Conservation (phyloP, 1,140 invertebrate species). For the Tetraneura akinire region DNA sequence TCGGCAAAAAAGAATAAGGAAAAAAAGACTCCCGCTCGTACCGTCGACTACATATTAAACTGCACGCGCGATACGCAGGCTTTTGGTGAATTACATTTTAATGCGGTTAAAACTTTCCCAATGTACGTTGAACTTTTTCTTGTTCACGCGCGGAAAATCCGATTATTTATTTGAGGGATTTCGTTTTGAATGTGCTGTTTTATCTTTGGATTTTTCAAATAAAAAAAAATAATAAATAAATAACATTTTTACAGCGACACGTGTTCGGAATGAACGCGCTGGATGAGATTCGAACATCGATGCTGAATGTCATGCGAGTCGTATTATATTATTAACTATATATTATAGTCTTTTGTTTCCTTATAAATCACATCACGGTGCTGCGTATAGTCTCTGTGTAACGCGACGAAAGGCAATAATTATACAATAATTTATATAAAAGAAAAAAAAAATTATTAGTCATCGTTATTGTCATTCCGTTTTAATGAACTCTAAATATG, state of each 20-base stretch:
- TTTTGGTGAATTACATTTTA: conserved; percentile 36
- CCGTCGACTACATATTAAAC: not conserved
- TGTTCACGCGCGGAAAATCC: conserved; percentile 16
- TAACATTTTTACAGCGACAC: not conserved
- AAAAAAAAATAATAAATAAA: too few relatives aligned
- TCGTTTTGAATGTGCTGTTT: not conserved
- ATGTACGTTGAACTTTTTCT: conserved; percentile 22
- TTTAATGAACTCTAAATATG: too few relatives aligned
- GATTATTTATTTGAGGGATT: conserved; percentile 17
- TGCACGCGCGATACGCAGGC: not conserved
- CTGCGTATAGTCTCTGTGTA: too few relatives aligned
- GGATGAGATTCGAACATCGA: not conserved
- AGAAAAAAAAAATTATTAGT: too few relatives aligned
- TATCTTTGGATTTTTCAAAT: not conserved
- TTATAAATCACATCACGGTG: not conserved
- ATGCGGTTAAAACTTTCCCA: conserved; percentile 29
- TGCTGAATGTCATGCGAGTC: too few relatives aligned
- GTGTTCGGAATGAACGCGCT: not conserved
- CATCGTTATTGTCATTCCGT: too few relatives aligned
- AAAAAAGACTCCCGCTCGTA: not conserved
- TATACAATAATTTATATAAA: too few relatives aligned
- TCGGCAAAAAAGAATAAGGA: too few relatives aligned
- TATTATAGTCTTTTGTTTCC: not conserved
- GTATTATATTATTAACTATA: too few relatives aligned
- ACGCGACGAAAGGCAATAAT: too few relatives aligned